Evolutionary conservation across 1,140 invertebrate species (phyloP).

Genomic region (Drosophila lacteicornis): DNA sequence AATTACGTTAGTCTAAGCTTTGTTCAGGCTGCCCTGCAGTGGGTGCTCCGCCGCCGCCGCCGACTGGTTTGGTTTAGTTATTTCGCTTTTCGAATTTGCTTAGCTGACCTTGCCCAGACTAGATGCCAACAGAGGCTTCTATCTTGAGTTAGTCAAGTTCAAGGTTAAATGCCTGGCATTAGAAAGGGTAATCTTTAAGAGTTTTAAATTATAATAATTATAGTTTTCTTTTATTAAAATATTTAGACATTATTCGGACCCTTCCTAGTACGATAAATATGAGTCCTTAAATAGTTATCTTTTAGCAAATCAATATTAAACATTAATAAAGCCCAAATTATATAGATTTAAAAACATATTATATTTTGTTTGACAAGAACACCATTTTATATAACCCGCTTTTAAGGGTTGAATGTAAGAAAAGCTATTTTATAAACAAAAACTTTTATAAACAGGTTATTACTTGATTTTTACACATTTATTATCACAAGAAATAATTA

Average conservation of each 20-base stretch:
- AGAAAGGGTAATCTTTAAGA: not conserved
- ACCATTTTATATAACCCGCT: no score
- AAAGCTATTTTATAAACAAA: no score
- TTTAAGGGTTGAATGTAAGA: no score
- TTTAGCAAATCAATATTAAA: no score
- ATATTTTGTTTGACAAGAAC: no score
- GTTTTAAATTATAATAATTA: constrained; percentile 13
- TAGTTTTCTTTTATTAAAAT: constrained; percentile 7
- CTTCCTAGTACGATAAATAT: no score
- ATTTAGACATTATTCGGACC: not conserved
- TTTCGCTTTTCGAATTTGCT: constrained; percentile 41
- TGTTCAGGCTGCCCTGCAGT: constrained; percentile 45
- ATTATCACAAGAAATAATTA: not conserved
- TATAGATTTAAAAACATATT: no score
- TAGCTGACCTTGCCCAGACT: constrained; percentile 55
- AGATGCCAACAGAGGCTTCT: constrained; percentile 25
- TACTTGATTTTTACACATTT: not conserved
- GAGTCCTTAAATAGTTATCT: not conserved
- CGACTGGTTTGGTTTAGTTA: constrained; percentile 50
- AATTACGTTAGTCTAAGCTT: constrained; percentile 78
- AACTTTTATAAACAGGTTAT: no score
- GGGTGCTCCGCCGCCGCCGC: constrained; percentile 5
- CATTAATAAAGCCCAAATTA: no score
- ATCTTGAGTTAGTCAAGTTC: constrained; percentile 34
- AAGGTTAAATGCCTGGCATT: constrained; percentile 45